Evolutionary conservation across 2,797 vertebrate genomes (phyloP), one percentile per base, ranked within the genome.

Genomic region (Ctenopoma multispine): DNA sequence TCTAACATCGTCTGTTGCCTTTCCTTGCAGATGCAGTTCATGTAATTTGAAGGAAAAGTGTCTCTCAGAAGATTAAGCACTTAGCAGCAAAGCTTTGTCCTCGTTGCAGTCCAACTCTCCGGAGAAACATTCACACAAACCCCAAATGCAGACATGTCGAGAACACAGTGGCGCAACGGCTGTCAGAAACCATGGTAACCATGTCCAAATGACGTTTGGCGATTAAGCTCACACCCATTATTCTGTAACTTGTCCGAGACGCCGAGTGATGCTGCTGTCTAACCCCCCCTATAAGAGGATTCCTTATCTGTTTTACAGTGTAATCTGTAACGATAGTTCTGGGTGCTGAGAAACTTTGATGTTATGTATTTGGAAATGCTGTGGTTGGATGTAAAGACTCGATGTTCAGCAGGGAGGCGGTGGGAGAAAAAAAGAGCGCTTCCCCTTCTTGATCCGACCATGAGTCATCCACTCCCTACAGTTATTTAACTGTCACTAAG

Each of bases 1-100:
- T 20, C 58, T 82, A n/a, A 83, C 47, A 0, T 13, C 7, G 7
- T 34, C 12, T 72, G 77, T 81, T 81, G 36, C 44, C 56, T 84
- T 23, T 75, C 78, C 78, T 90, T 88, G 47, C 95, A 99, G 98
- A 99, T 99, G 95, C 97, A 99, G 92, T 99, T 99, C 94, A 99
- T 99, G 97, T 99, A 96, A 97, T 91, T 86, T 85, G 88, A 96
- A 94, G 93, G 93, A 90, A 17, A 86, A 82, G 93, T 93, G 90
- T 85, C 51, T 93, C 92, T 96, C 90, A 89, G 94, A 95, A 93
- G 93, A 96, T 86, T 91, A 94, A 92, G 91, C 94, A 94, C 94
- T 94, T 94, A 90, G 90, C 94, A 93, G 94, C 92, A 90, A 95
- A 94, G 87, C 90, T 86, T 94, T 94, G 94, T 95, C 93, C 93